phyloP scores from a whole-genome alignment of 2,797 vertebrate species.

The Pangasius sanitwongsei region DNA sequence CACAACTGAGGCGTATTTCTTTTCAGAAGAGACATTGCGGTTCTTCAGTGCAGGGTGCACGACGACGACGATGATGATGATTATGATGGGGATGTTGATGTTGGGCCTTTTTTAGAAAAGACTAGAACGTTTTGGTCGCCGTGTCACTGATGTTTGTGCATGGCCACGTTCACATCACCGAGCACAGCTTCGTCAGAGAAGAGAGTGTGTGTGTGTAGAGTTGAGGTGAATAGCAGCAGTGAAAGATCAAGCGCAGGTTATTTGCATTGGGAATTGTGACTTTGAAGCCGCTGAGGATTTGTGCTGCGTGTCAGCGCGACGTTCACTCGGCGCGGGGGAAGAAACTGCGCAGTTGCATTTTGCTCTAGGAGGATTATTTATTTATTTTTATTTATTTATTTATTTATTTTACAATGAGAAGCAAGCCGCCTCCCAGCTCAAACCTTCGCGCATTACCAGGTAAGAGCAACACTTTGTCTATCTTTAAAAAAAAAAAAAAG shows the following conservation, averaged over 20 bases:
- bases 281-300: constrained; percentile 38
- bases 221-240: constrained; percentile 8
- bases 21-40: neutral
- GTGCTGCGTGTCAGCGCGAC: constrained; percentile 61
- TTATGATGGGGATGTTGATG: neutral
- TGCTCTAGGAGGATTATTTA: neutral
- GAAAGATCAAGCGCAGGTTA: neutral
- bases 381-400: constrained; percentile 24
- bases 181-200: constrained; percentile 50
- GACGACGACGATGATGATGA: neutral
- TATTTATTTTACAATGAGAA: constrained; percentile 51
- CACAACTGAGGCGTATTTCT: constrained; percentile 49
- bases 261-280: constrained; percentile 42
- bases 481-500: neutral
- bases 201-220: constrained; percentile 37
- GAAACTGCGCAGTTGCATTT: constrained; percentile 64
- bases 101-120: constrained; percentile 25
- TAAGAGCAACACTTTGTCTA: constrained; percentile 52
- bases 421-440: constrained; percentile 59
- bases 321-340: constrained; percentile 65
- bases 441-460: constrained; percentile 61
- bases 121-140: constrained; percentile 21
- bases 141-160: constrained; percentile 23
- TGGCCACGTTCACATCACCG: constrained; percentile 44
- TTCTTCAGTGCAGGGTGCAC: neutral